phyloP scores from a whole-genome alignment of 2,797 vertebrate species.

The Merluccius polli region DNA sequence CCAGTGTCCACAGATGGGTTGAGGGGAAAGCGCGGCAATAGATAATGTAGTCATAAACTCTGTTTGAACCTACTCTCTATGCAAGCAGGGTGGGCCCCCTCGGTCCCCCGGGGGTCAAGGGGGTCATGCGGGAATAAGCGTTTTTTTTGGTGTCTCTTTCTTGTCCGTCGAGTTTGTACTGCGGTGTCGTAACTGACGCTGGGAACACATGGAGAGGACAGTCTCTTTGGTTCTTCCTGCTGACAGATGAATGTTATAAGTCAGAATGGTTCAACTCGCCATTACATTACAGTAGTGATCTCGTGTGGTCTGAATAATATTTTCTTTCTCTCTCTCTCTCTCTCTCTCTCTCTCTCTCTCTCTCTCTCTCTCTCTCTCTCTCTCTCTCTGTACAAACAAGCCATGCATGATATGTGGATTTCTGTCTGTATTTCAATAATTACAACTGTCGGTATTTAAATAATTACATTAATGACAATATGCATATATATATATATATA shows the following conservation, averaged over 20 bases:
- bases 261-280: slow-evolving; percentile 47
- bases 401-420: slow-evolving; percentile 33
- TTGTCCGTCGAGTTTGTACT: slow-evolving; percentile 45
- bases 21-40: slow-evolving; percentile 52
- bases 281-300: slow-evolving; percentile 44
- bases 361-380: not conserved
- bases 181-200: slow-evolving; percentile 30
- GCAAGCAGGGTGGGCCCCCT: slow-evolving; percentile 46
- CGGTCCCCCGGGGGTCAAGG: slow-evolving; percentile 40
- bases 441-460: slow-evolving; percentile 1
- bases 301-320: slow-evolving; percentile 16
- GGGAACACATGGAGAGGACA: slow-evolving; percentile 40
- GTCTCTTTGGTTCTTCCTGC: slow-evolving; percentile 60
- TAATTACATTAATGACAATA: slow-evolving; percentile 7
- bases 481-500: slow-evolving; percentile 40
- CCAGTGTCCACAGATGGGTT: slow-evolving; percentile 67
- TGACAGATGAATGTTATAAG: slow-evolving; percentile 59
- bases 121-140: slow-evolving; percentile 51
- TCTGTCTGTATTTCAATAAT: not conserved
- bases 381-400: slow-evolving; percentile 22
- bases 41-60: slow-evolving; percentile 74
- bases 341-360: not conserved
- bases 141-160: slow-evolving; percentile 42
- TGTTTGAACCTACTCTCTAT: slow-evolving; percentile 67
- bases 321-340: not conserved